These are phyloP conservation scores for Trypoxylon attenuatum DNA, from an alignment of 2,888 invertebrate species.

Conservation along the genomic window DNA sequence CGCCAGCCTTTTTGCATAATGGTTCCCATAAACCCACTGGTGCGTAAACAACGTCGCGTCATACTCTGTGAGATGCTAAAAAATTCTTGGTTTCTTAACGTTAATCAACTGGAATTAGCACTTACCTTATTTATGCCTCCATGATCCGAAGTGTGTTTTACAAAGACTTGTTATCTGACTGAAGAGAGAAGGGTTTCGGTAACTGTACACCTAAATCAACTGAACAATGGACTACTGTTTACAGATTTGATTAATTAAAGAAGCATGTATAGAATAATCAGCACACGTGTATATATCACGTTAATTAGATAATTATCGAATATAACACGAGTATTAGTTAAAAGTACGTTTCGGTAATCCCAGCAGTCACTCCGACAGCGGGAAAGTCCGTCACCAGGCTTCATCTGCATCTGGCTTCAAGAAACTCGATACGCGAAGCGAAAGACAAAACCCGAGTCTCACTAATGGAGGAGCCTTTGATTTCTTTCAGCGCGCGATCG, in stretches of 20 bases:
- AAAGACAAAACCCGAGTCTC: slow-evolving; percentile 37
- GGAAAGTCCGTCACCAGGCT: slow-evolving; percentile 22
- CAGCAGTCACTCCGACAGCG: too few species aligned
- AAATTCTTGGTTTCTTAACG: slow-evolving; percentile 39
- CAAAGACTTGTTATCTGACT: too few species aligned
- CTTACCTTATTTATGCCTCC: slow-evolving; percentile 30
- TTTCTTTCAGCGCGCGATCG: slow-evolving; percentile 9
- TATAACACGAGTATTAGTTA: background rate
- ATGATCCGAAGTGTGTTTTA: too few species aligned
- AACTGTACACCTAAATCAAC: too few species aligned
- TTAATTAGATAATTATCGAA: too few species aligned
- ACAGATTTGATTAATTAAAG: too few species aligned
- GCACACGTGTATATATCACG: too few species aligned
- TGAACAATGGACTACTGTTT: too few species aligned
- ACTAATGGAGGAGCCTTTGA: slow-evolving; percentile 38
- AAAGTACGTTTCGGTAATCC: too few species aligned
- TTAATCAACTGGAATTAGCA: slow-evolving; percentile 47
- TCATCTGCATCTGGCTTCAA: slow-evolving; percentile 33
- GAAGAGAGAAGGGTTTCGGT: too few species aligned
- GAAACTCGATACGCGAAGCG: slow-evolving; percentile 51
- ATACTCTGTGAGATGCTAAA: slow-evolving; percentile 39
- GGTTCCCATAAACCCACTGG: slow-evolving; percentile 48
- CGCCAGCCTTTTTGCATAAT: slow-evolving; percentile 54
- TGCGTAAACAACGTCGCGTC: slow-evolving; percentile 41
- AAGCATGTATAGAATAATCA: too few species aligned